These are phyloP conservation scores for Nycticorax nycticorax DNA, from an alignment of 2,113 vertebrate genomes.

Conservation along the genomic window DNA sequence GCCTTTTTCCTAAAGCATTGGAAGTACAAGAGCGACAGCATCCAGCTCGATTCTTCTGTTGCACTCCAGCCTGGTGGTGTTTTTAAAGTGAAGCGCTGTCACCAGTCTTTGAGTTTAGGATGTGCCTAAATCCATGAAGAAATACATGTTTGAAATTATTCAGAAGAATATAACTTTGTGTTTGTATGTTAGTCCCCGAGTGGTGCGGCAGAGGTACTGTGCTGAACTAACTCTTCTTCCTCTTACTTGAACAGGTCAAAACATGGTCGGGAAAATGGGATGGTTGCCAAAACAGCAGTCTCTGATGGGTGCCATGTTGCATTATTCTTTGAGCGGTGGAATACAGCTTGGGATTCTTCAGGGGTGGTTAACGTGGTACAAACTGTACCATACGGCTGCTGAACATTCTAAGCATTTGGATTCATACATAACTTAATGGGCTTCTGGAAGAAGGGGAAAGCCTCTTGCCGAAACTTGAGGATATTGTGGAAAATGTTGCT, in stretches of 20 bases:
- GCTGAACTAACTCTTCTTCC: neutral
- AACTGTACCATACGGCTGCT: neutral
- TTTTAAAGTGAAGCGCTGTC: neutral
- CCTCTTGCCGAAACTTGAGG: neutral
- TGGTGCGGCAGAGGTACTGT: neutral
- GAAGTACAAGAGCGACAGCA: neutral
- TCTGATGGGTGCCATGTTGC: slow-evolving; percentile 5
- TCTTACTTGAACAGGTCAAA: slow-evolving; percentile 30
- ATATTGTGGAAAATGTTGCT: neutral
- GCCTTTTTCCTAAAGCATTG: neutral
- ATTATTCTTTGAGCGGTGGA: neutral
- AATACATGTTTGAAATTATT: neutral
- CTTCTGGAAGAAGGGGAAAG: neutral
- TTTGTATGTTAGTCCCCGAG: neutral
- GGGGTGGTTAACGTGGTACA: neutral
- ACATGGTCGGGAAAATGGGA: neutral
- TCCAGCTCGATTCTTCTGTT: neutral
- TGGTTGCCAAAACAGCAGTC: neutral
- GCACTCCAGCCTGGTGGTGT: neutral
- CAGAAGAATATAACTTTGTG: neutral
- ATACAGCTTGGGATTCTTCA: slow-evolving; percentile 1
- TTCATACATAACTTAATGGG: neutral
- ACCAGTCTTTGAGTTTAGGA: neutral
- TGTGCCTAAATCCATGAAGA: neutral
- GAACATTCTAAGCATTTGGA: neutral